Evolutionary conservation across 2,113 vertebrate genomes (phyloP).

Genomic region (Todiramphus chloris): DNA sequence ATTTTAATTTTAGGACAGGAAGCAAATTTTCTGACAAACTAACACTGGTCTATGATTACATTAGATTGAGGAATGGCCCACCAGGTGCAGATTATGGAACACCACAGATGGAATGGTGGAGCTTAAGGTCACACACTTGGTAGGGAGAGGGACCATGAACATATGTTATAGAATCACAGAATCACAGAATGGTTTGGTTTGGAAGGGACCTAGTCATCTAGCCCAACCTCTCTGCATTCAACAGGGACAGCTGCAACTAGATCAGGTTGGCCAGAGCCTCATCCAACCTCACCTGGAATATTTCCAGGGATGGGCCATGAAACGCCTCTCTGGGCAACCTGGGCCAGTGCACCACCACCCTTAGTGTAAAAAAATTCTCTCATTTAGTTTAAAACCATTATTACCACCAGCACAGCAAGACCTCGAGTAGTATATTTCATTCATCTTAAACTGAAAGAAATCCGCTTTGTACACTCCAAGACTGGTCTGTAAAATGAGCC

Average conservation of each 20-base stretch:
- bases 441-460: background rate
- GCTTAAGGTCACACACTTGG: background rate
- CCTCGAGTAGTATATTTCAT: background rate
- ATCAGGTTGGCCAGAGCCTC: too few relatives aligned
- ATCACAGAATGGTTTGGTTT: too few relatives aligned
- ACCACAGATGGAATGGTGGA: background rate
- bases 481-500: background rate
- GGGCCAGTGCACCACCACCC: background rate
- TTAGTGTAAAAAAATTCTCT: background rate
- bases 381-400: background rate
- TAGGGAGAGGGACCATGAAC: background rate
- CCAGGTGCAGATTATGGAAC: background rate
- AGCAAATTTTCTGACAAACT: background rate
- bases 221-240: too few relatives aligned
- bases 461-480: background rate
- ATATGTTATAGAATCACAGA: background rate
- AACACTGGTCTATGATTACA: rapidly evolving
- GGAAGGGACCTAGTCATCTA: too few relatives aligned
- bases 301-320: background rate
- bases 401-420: background rate
- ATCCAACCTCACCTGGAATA: too few relatives aligned
- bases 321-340: background rate
- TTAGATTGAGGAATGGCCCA: background rate
- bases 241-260: too few relatives aligned
- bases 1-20: background rate